Base-by-base conservation (phyloP, 2,797 vertebrate species). In the Epinephelus malabaricus region DNA sequence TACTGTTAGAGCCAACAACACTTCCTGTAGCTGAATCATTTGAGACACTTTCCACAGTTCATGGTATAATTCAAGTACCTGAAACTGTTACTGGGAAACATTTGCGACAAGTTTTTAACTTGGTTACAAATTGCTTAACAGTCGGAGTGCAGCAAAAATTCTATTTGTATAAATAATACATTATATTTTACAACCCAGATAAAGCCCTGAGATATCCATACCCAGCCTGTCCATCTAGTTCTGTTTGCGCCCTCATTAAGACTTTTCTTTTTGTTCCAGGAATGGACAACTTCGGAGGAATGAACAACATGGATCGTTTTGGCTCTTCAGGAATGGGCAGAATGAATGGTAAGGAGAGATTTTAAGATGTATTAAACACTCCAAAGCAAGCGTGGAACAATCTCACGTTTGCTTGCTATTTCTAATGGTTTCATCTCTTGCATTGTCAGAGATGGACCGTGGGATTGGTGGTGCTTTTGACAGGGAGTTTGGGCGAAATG, bases 301-400 rank as follows among this genome's bases (percentile, higher is more conserved):
- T 98, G 96, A 98, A 98, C 73, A 98, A 95, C 89, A 97, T 97
- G 94, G 96, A 98, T 46, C 97, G 98, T 62, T 99, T 98, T 81
- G 97, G 97, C 6, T 95, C 95, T 6, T 97, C 97, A 2, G 98
- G 98, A 47, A 98, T 99, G 96, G 97, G 97, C 82, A 95, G 97
- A 84, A 97, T 98, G 95, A 98, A 97, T 0, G 97, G 98, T 98
- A 92, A 96, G 94, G 54, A 34, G 7, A 9, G 0, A 3, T 66
- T 58, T 43, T n/a, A 53, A 27, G 14, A 25, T 1, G 3, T 40
- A 10, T 15, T n/a, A 0, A 45, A 40, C 25, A 27, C 53, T 79
- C 78, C 45, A 63, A 69, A 79, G 86, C 79, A 68, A 76, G 47
- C 71, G 71, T 86, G 85, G 43, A 72, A 71, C 21, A 47, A 49